Percentiles rank a stretch among this genome's conserved stretches.
Evolutionary conservation across 92 coral and sea anemone genomes (phyloP).

Genomic region (Phenganax subtilis): DNA sequence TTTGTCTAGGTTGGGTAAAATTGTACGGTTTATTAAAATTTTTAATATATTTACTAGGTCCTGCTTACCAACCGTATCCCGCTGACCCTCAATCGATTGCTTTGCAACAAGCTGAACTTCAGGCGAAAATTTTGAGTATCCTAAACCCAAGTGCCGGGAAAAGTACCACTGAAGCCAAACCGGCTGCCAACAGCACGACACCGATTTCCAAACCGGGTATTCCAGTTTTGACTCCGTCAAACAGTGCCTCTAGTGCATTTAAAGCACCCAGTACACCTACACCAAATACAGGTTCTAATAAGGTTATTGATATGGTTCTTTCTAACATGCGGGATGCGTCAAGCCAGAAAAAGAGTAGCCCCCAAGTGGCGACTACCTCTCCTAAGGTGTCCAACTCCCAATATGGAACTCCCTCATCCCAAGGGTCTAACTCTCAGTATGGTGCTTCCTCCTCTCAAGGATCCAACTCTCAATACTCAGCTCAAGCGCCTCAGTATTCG

Average conservation of each 20-base stretch:
- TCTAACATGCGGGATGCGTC: neutral
- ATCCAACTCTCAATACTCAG: neutral
- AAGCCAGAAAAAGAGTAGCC: neutral
- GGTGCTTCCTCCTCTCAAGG: neutral
- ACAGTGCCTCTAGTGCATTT: constrained; percentile 21
- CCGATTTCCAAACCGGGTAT: constrained; percentile 31
- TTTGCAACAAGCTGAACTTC: constrained; percentile 96
- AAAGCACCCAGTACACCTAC: constrained; percentile 27
- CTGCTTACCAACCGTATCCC: constrained; percentile 36
- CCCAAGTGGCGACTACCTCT: too few species aligned
- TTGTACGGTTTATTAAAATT: neutral
- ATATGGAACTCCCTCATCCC: neutral
- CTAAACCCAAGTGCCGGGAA: constrained; percentile 67
- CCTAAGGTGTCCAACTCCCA: too few species aligned
- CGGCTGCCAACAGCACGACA: constrained; percentile 1
- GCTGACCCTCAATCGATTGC: constrained; percentile 92
- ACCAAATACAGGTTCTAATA: neutral
- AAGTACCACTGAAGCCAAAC: constrained; percentile 27
- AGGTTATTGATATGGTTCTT: neutral
- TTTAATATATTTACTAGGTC: neutral
- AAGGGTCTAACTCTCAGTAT: neutral
- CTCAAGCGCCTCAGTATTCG: neutral
- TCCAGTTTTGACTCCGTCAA: constrained; percentile 34
- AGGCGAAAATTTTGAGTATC: constrained; percentile 95
- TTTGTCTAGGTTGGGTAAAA: too few species aligned